A percentile compares a stretch with the other conserved stretches of the same genome.
These are phyloP conservation scores for Podarcis lilfordi DNA, from an alignment of 2,797 vertebrate genomes.

Conservation along the genomic window DNA sequence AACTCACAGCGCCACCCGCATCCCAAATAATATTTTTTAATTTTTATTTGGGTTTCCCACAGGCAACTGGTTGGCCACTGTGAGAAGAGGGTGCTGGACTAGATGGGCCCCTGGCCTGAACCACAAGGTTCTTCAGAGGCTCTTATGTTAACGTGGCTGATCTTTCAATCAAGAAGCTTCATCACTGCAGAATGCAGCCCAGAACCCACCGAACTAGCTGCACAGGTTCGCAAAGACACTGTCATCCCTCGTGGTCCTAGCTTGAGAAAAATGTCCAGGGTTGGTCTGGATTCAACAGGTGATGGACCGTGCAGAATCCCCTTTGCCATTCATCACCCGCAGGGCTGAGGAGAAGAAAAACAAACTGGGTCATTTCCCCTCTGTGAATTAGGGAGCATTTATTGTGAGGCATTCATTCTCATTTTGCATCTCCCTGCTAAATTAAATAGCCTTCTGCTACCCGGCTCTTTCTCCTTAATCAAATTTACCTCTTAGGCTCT, in stretches of 20 bases:
- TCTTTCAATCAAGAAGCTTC: no score
- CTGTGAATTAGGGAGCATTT: not conserved
- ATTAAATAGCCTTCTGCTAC: not conserved
- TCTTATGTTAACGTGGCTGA: not conserved
- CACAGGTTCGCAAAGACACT: not conserved
- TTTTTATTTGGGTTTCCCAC: no score
- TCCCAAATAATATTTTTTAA: no score
- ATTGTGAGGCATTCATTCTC: not conserved
- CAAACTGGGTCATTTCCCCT: not conserved
- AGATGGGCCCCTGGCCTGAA: no score
- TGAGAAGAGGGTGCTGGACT: no score
- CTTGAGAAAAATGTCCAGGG: not conserved
- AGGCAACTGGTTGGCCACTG: no score
- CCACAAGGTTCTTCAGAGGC: no score
- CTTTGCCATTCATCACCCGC: not conserved
- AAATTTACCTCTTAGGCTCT: constrained; percentile 3
- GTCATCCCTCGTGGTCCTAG: not conserved
- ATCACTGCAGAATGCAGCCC: not conserved
- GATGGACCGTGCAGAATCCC: not conserved
- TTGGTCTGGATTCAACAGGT: not conserved
- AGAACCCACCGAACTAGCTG: not conserved
- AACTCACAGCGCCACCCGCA: no score
- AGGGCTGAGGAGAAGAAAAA: not conserved
- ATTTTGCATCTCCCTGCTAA: not conserved
- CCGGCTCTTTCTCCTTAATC: not conserved